Evolutionary conservation across 2,888 invertebrate genomes (phyloP).

Genomic region (Malthinus flaveolus): DNA sequence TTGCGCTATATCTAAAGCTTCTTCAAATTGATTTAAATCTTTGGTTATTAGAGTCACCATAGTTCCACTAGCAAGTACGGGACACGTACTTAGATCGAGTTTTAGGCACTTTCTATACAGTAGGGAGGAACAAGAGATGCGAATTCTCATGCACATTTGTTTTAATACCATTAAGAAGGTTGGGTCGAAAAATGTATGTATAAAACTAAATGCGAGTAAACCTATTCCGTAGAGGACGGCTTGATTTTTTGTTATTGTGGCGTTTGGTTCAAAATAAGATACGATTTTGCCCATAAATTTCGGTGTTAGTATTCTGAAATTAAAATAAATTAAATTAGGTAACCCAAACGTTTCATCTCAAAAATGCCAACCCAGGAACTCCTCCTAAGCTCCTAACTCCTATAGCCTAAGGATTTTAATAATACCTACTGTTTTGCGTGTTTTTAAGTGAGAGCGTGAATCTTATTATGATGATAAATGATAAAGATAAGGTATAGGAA

Average conservation of each 20-base stretch:
- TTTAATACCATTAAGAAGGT: constrained; percentile 73
- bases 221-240: constrained; percentile 71
- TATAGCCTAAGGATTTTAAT: too few relatives aligned
- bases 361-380: too few relatives aligned
- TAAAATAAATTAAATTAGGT: neutral
- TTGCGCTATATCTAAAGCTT: constrained; percentile 75
- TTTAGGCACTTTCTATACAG: constrained; percentile 72
- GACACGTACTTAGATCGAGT: constrained; percentile 78
- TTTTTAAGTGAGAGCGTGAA: too few relatives aligned
- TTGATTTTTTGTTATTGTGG: constrained; percentile 55
- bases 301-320: constrained; percentile 64
- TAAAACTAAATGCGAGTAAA: constrained; percentile 61
- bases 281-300: constrained; percentile 67
- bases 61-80: constrained; percentile 74
- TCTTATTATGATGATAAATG: too few relatives aligned
- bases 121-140: constrained; percentile 71
- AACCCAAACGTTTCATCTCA: too few relatives aligned
- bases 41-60: constrained; percentile 64
- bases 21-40: constrained; percentile 83
- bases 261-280: constrained; percentile 64
- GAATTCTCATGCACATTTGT: constrained; percentile 70
- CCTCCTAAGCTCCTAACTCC: too few relatives aligned
- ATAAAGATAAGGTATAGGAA: too few relatives aligned
- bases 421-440: too few relatives aligned
- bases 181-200: constrained; percentile 66